Percentiles rank a stretch among this genome's conserved stretches.
These are phyloP conservation scores for Eleutherodactylus coqui DNA, from an alignment of 2,797 vertebrate genomes.

Conservation along the genomic window DNA sequence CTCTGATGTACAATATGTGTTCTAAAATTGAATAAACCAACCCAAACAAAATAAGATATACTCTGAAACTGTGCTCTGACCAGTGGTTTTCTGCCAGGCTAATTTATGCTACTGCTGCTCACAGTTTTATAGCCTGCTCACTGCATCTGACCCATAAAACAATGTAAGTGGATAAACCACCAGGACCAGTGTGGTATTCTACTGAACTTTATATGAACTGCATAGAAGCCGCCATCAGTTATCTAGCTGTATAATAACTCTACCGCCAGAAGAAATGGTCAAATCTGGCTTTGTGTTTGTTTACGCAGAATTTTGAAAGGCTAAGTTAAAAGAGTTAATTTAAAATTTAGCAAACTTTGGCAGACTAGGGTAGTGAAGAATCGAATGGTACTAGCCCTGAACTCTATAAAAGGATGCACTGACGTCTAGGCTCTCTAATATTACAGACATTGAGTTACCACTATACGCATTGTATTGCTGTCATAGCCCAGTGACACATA, in stretches of 20 bases:
- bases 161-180: conserved; percentile 1
- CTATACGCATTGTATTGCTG: too few relatives aligned
- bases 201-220: conserved; percentile 23
- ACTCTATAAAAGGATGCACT: not conserved
- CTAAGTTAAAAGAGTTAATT: too few relatives aligned
- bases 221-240: not conserved
- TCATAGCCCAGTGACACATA: too few relatives aligned
- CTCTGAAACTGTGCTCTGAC: not conserved
- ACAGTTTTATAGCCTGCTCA: not conserved
- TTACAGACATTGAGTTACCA: too few relatives aligned
- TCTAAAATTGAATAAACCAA: not conserved
- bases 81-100: not conserved
- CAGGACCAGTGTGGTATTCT: not conserved
- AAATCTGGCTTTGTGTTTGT: not conserved
- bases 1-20: not conserved
- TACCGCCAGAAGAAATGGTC: not conserved
- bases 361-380: not conserved
- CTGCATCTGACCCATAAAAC: conserved; percentile 15
- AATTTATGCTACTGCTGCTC: not conserved
- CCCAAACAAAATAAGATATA: not conserved
- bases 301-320: not conserved
- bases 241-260: not conserved
- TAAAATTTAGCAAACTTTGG: not conserved
- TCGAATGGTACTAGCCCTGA: not conserved
- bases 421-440: not conserved